Base-by-base conservation (phyloP, 2,113 vertebrate species). In the Pomatorhinus ruficollis region DNA sequence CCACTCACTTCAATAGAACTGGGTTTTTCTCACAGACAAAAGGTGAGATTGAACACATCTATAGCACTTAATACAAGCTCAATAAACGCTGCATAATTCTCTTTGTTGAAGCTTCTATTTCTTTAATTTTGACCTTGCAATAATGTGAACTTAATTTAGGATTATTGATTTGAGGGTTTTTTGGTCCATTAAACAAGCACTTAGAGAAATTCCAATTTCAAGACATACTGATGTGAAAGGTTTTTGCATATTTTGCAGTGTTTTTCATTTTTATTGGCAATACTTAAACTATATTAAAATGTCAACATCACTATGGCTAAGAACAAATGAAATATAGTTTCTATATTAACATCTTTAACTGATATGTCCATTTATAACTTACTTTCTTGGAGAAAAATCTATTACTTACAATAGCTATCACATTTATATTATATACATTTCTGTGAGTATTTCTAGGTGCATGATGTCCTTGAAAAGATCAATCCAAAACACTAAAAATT, bases 381-480 rank as follows among this genome's bases (percentile, higher is more conserved):
- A 31, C 16, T 59, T 94, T 94, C 70, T 53, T 89, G 39, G 20
- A 52, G 24, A 40, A 97, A 95, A 93, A 91, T 61, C 44, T 63
- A 66, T 87, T 88, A 37, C 60, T 87, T 95, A 83, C 64, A 97
- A 20, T 40, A 91, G 52, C 49, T 40, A 31, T 42, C 22, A n/a
- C 8, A 83, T 33, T 84, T 74, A 52, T 39, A 90, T 89, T 59
- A 84, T 45, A 9, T 86, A 16, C n/a, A 52, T 82, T 93, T 85
- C 35, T 95, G 2, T 89, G 86, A 94, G 68, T 91, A 93, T 78
- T 86, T 63, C 50, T 65, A 75, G 16, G 23, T 70, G 57, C 42
- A 95, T 52, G 27, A 63, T 93, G 81, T 96, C 97, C 96, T 98
- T 98, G 86, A 98, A 96, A 98, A 97, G 47, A 91, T 95, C 95